phyloP scores from a whole-genome alignment of 1,140 invertebrate genomes.

The Drosophila pruinosa region DNA sequence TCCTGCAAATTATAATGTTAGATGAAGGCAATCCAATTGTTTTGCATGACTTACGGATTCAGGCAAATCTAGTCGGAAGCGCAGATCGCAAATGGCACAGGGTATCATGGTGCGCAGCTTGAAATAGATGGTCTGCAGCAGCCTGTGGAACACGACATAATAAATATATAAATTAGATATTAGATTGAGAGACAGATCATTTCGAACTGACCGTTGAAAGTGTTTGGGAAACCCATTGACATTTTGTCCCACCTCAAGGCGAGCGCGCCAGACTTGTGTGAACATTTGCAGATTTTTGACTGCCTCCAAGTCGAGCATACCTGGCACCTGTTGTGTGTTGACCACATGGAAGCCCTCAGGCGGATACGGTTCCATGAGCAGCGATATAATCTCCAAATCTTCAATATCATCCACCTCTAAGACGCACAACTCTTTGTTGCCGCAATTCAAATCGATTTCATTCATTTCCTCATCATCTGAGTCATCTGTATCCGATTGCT shows the following conservation, averaged over 20 bases:
- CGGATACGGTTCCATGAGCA: constrained; percentile 90
- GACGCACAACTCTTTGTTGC: constrained; percentile 93
- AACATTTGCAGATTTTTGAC: constrained; percentile 94
- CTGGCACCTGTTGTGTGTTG: constrained; percentile 92
- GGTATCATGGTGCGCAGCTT: constrained; percentile 93
- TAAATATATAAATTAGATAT: not conserved
- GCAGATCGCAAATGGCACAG: constrained; percentile 90
- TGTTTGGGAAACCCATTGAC: constrained; percentile 87
- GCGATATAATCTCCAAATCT: constrained; percentile 91
- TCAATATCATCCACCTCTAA: constrained; percentile 94
- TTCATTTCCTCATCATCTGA: constrained; percentile 90
- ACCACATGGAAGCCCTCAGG: constrained; percentile 92
- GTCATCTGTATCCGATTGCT: constrained; percentile 86
- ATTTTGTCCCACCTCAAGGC: constrained; percentile 85
- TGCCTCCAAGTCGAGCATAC: constrained; percentile 86
- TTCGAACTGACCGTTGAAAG: constrained; percentile 78
- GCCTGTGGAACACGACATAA: constrained; percentile 30
- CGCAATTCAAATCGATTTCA: constrained; percentile 89
- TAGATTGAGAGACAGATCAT: not conserved
- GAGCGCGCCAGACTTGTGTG: constrained; percentile 91
- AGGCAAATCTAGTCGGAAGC: constrained; percentile 91
- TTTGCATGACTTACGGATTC: constrained; percentile 85
- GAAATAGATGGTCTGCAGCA: constrained; percentile 91
- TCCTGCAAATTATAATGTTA: constrained; percentile 84
- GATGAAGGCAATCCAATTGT: not conserved